Evolutionary conservation across 2,113 vertebrate species (phyloP).

Genomic region (Delphinus delphis): DNA sequence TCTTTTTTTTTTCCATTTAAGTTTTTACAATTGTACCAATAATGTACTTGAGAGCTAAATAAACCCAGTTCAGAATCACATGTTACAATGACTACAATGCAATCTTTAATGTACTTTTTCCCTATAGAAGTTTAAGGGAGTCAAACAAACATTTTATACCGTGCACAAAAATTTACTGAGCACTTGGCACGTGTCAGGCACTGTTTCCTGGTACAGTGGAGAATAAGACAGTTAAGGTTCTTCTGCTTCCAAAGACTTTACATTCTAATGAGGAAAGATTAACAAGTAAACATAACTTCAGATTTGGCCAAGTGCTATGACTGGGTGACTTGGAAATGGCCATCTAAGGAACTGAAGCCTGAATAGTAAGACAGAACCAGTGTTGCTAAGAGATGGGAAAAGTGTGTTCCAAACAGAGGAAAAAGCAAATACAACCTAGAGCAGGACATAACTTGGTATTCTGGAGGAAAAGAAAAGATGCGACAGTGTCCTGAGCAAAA

Average conservation of each 20-base stretch:
- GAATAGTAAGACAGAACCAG: background rate
- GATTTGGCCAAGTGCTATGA: background rate
- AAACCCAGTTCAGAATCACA: background rate
- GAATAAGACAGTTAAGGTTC: background rate
- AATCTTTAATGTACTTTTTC: background rate
- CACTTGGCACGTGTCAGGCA: background rate
- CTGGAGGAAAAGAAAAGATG: background rate
- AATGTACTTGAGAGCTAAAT: background rate
- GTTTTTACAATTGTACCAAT: background rate
- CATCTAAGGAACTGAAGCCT: background rate
- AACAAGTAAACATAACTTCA: background rate
- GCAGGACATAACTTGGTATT: background rate
- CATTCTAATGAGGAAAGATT: background rate
- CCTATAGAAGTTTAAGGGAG: conserved; percentile 32
- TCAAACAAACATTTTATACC: background rate
- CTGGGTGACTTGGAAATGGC: background rate
- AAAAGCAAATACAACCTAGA: background rate
- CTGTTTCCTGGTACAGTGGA: background rate
- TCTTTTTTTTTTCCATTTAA: too few relatives aligned
- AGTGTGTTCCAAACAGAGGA: background rate
- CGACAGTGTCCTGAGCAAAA: background rate
- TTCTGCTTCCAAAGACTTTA: background rate
- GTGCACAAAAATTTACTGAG: conserved; percentile 19
- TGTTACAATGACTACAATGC: background rate
- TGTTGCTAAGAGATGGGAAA: background rate